Evolutionary conservation across 2,888 invertebrate genomes (phyloP).

Genomic region (Ichneumoninae sp.): DNA sequence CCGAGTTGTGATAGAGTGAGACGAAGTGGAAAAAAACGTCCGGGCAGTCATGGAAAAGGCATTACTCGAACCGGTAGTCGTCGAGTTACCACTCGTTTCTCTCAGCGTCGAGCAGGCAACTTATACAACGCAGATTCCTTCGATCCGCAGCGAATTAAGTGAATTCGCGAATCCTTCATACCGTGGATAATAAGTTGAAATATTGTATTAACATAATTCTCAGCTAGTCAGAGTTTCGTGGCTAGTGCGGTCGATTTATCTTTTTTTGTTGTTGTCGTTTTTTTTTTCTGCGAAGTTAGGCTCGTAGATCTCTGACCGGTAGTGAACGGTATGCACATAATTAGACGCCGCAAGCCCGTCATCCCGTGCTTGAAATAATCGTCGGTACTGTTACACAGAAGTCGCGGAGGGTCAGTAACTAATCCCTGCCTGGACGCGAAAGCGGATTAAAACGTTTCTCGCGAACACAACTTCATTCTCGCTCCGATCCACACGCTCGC

Average conservation of each 20-base stretch:
- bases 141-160: constrained; percentile 38
- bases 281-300: constrained; percentile 28
- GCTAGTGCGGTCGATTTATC: constrained; percentile 11
- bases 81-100: constrained; percentile 43
- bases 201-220: neutral
- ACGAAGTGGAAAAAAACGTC: constrained; percentile 25
- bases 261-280: neutral
- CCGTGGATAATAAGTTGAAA: neutral
- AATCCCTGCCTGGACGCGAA: constrained; percentile 12
- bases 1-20: constrained; percentile 11
- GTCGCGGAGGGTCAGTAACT: constrained; percentile 56
- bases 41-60: constrained; percentile 37
- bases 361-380: constrained; percentile 79
- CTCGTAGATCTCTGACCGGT: constrained; percentile 53
- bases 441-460: constrained; percentile 34
- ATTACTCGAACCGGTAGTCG: constrained; percentile 52
- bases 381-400: constrained; percentile 76
- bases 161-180: constrained; percentile 22
- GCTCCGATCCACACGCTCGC: neutral
- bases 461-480: constrained; percentile 5
- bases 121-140: constrained; percentile 47
- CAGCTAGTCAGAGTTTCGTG: neutral
- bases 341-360: constrained; percentile 72
- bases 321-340: constrained; percentile 72
- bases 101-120: constrained; percentile 12